A percentile compares a stretch with the other conserved stretches of the same genome.
Evolutionary conservation across 2,888 invertebrate species (phyloP).

Genomic region (Stramonita haemastoma): DNA sequence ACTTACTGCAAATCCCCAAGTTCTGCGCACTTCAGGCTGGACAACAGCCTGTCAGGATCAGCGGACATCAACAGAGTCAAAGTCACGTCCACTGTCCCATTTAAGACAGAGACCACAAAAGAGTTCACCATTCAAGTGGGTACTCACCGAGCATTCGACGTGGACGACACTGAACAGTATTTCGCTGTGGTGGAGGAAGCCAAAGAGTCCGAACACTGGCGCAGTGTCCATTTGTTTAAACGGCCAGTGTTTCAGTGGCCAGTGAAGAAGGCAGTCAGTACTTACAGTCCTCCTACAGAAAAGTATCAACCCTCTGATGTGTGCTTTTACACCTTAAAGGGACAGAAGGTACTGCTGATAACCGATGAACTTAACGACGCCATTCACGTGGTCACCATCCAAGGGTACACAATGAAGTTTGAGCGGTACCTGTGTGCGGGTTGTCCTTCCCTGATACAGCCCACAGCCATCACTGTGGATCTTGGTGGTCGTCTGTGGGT

Average conservation of each 20-base stretch:
- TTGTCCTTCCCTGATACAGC: slow-evolving; percentile 11
- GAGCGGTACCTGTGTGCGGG: background rate
- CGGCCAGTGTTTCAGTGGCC: background rate
- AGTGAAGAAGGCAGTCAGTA: background rate
- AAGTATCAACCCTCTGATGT: slow-evolving; percentile 2
- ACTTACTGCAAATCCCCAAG: slow-evolving; percentile 10
- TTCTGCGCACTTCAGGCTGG: slow-evolving; percentile 8
- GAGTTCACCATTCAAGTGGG: slow-evolving; percentile 3
- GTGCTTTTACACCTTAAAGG: slow-evolving; percentile 24
- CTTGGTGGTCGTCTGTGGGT: slow-evolving; percentile 21
- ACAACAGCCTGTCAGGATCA: background rate
- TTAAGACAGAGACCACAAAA: background rate
- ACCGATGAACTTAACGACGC: slow-evolving; percentile 22
- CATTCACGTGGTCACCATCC: slow-evolving; percentile 27
- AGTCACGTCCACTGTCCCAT: background rate
- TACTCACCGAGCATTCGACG: background rate
- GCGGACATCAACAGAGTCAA: background rate
- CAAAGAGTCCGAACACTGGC: background rate
- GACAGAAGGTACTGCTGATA: slow-evolving; percentile 19
- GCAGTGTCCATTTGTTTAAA: background rate
- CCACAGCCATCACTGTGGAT: slow-evolving; percentile 24
- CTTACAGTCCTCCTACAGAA: background rate
- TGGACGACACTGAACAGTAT: background rate
- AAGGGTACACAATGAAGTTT: background rate
- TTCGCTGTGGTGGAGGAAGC: slow-evolving; percentile 4